Percentiles rank a stretch among this genome's conserved stretches.
Evolutionary conservation across 2,113 vertebrate genomes (phyloP).

Genomic region (Xyrauchen texanus): DNA sequence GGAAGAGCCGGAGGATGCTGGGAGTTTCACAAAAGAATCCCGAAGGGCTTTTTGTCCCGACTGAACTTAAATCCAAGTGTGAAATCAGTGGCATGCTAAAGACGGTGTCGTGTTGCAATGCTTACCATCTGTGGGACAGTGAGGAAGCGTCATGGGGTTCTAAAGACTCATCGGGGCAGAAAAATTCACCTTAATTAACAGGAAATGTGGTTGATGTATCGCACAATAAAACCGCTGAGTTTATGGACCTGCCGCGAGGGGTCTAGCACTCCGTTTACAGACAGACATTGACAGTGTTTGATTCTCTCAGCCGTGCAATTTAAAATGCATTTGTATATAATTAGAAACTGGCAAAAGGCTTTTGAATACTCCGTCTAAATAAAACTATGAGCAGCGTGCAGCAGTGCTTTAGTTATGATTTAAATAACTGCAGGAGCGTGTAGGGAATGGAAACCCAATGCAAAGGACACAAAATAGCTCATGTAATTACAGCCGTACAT

Average conservation of each 20-base stretch:
- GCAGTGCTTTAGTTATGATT: no score
- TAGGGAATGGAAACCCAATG: no score
- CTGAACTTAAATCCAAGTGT: conserved; percentile 67
- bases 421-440: no score
- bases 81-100: conserved; percentile 69
- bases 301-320: no score
- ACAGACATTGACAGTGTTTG: no score
- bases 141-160: conserved; percentile 50
- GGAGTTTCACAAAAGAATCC: conserved; percentile 66
- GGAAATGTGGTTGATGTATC: conserved; percentile 33
- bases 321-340: no score
- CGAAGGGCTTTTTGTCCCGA: conserved; percentile 65
- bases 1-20: conserved; percentile 62
- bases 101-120: conserved; percentile 57
- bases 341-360: no score
- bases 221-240: conserved; percentile 22
- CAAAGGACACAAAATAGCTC: no score
- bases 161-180: conserved; percentile 19
- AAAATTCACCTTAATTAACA: background rate
- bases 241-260: conserved; percentile 23
- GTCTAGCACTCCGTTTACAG: background rate
- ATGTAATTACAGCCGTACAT: no score
- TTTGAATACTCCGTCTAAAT: no score
- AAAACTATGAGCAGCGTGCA: no score
- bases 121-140: conserved; percentile 13